Conservation (phyloP, 1,140 invertebrate species). For the Dendroctonus ponderosae region DNA sequence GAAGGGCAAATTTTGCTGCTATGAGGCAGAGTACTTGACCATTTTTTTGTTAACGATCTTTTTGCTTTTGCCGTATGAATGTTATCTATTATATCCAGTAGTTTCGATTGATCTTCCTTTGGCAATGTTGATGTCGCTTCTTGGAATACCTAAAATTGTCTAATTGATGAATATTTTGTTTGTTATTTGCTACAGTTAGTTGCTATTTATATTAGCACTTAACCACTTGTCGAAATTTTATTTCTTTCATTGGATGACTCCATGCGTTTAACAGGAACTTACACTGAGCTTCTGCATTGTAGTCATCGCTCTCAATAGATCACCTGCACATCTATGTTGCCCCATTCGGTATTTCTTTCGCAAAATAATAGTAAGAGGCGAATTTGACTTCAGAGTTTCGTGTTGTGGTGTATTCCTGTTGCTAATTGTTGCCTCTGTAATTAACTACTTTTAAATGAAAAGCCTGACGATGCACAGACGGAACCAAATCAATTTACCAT, state of each 20-base stretch:
- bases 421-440: no score
- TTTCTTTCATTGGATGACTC: no score
- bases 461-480: no score
- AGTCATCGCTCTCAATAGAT: slow-evolving; percentile 44
- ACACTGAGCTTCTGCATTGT: slow-evolving; percentile 49
- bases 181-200: slow-evolving; percentile 2
- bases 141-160: slow-evolving; percentile 42
- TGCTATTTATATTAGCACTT: background rate
- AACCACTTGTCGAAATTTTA: no score
- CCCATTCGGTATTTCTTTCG: slow-evolving; percentile 40
- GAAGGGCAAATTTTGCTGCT: slow-evolving; percentile 25
- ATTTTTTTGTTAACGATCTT: slow-evolving; percentile 36
- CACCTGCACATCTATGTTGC: slow-evolving; percentile 46
- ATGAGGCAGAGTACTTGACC: slow-evolving; percentile 42
- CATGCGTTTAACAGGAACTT: slow-evolving; percentile 14
- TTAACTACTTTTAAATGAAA: no score
- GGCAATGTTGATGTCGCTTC: slow-evolving; percentile 43
- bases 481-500: slow-evolving; percentile 34
- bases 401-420: slow-evolving; percentile 35
- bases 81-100: slow-evolving; percentile 43
- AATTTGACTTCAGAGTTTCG: slow-evolving; percentile 40
- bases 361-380: slow-evolving; percentile 43
- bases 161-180: background rate
- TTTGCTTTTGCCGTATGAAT: slow-evolving; percentile 37
- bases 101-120: slow-evolving; percentile 42